Conservation (phyloP, 2,888 invertebrate species). For the Mechanitis mazaeus region DNA sequence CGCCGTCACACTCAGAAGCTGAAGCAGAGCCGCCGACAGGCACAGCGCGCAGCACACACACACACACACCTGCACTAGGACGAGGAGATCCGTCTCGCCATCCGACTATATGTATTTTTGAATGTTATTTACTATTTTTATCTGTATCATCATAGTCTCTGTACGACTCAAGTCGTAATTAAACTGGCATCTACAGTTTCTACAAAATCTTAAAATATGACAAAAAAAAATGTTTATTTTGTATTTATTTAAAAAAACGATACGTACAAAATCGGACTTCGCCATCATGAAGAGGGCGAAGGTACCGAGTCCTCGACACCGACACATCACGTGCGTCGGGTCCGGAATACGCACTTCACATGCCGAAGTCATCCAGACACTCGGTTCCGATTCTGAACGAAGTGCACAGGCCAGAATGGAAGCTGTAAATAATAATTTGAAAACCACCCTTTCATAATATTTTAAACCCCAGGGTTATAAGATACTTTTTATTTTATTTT, state of each 20-base stretch:
- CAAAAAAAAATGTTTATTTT: no score
- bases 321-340: slow-evolving; percentile 53
- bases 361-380: slow-evolving; percentile 62
- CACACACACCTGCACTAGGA: slow-evolving; percentile 60
- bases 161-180: not conserved
- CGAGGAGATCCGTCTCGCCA: slow-evolving; percentile 59
- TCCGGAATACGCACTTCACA: slow-evolving; percentile 64
- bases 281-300: slow-evolving; percentile 61
- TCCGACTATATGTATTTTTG: slow-evolving; percentile 47
- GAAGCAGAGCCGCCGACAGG: slow-evolving; percentile 55
- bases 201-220: no score
- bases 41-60: slow-evolving; percentile 65
- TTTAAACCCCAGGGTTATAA: no score
- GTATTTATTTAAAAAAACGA: not conserved
- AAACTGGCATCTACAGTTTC: not conserved
- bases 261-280: slow-evolving; percentile 57
- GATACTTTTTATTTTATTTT: no score
- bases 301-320: slow-evolving; percentile 62
- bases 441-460: no score
- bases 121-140: no score
- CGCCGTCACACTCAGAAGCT: slow-evolving; percentile 51
- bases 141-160: no score
- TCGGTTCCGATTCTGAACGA: slow-evolving; percentile 67
- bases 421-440: slow-evolving; percentile 34
- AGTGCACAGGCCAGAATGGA: slow-evolving; percentile 61